Conservation (phyloP, 1,140 invertebrate genomes). For the Euwallacea fornicatus region DNA sequence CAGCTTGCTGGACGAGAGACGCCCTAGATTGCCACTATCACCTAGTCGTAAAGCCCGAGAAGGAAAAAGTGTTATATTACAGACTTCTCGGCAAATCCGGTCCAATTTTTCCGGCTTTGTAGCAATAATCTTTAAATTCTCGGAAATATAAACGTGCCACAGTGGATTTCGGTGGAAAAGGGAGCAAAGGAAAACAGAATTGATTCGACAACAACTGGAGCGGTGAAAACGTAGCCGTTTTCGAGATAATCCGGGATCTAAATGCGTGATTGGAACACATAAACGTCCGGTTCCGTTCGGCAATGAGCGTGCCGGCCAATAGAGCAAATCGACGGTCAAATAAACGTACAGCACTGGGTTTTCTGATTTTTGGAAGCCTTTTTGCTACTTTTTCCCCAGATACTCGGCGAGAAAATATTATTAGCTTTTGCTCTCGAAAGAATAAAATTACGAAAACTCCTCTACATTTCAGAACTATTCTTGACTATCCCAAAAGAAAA, state of each 20-base stretch:
- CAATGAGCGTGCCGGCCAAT: neutral
- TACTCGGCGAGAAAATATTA: too few relatives aligned
- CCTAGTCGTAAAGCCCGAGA: neutral
- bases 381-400: neutral
- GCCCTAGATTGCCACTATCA: neutral
- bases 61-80: slow-evolving; percentile 10
- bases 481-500: too few relatives aligned
- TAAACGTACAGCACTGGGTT: slow-evolving; percentile 4
- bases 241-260: slow-evolving; percentile 41
- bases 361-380: neutral
- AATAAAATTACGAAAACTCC: too few relatives aligned
- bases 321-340: slow-evolving; percentile 1
- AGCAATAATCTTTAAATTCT: slow-evolving; percentile 23
- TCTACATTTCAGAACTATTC: too few relatives aligned
- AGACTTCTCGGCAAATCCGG: slow-evolving; percentile 7
- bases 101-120: slow-evolving; percentile 22
- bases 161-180: slow-evolving; percentile 16
- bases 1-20: too few relatives aligned
- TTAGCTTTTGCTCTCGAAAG: too few relatives aligned
- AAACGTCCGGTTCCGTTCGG: slow-evolving; percentile 38
- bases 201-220: slow-evolving; percentile 34
- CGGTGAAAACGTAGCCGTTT: slow-evolving; percentile 28
- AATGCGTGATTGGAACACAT: slow-evolving; percentile 46
- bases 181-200: slow-evolving; percentile 22
- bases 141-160: slow-evolving; percentile 22